Conservation (phyloP, 2,888 invertebrate genomes). For the Pharmacophagus antenor region DNA sequence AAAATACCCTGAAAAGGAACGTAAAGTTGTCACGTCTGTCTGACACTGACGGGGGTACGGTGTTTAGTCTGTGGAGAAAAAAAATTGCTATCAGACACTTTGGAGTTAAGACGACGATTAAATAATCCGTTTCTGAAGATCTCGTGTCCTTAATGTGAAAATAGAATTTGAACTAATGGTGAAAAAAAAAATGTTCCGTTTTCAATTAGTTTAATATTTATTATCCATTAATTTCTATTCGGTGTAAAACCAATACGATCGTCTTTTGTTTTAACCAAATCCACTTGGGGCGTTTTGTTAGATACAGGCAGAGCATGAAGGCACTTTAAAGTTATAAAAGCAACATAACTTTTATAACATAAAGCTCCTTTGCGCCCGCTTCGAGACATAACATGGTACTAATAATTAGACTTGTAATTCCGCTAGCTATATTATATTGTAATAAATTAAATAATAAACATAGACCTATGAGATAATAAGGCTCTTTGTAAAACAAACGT, state of each 20-base stretch:
- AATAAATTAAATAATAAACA: slow-evolving; percentile 16
- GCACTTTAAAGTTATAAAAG: no score
- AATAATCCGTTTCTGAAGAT: not conserved
- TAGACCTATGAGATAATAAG: no score
- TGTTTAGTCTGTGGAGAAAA: slow-evolving; percentile 8
- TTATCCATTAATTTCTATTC: no score
- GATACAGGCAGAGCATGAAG: no score
- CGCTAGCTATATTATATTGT: not conserved
- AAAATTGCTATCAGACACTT: slow-evolving; percentile 3
- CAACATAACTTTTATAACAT: no score
- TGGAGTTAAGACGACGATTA: slow-evolving; percentile 1
- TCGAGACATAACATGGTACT: not conserved
- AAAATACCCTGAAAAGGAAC: not conserved
- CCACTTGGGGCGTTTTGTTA: no score
- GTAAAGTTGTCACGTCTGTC: slow-evolving; percentile 36
- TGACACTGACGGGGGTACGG: slow-evolving; percentile 23
- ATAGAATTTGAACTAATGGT: no score
- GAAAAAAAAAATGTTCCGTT: no score
- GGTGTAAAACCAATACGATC: no score
- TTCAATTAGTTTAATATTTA: no score
- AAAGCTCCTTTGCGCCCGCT: not conserved
- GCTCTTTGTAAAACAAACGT: slow-evolving; percentile 3
- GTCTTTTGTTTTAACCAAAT: no score
- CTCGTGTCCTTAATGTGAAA: no score
- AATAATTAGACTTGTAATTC: not conserved